Base-by-base conservation (phyloP, 2,113 vertebrate genomes). In the Cinclus mexicanus region DNA sequence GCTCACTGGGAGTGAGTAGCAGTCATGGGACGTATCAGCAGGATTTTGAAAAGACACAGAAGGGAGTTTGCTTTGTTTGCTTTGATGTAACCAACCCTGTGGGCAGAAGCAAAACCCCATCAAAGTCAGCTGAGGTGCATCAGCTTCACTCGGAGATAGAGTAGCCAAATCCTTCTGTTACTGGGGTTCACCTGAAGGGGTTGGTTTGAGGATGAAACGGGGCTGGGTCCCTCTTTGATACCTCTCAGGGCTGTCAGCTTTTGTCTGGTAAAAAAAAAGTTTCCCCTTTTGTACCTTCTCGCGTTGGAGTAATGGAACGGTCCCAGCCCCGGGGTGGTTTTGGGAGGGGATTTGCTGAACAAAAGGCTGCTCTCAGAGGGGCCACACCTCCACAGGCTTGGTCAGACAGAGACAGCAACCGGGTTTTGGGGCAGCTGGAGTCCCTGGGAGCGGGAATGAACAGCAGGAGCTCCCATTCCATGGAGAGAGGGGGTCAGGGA, bases 351-450 rank as follows among this genome's bases (percentile, higher is more conserved):
- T 57, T 17, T 76, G 61, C 42, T 20, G 3, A 39, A n/a, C 28
- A 18, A 39, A 47, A 56, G 26, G 59, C 50, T n/a, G 56, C 60
- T 52, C 44, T 31, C 31, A 57, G 69, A 31, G 13, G 1, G 25
- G 42, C 6, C 0, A 35, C 77, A 21, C 67, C 9, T 17, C 41
- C 63, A 55, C 15, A 7, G 82, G 69, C 61, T 50, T 33, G 23
- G 26, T 59, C 28, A 14, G 50, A 52, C 26, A 46, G 16, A 83
- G 33, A 25, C 9, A 59, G 9, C 19, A 52, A 14, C 8, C 8
- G 37, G n/a, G 39, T 67, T 55, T 82, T 68, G 81, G 92, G 89
- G 70, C 91, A 92, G 87, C 68, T 87, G 77, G 75, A 72, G 24
- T 24, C 28, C 9, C 6, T 24, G 1, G 44, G 57, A 85, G 64